Base-by-base conservation (phyloP, 2,797 vertebrate genomes). In the Nyctibius grandis region DNA sequence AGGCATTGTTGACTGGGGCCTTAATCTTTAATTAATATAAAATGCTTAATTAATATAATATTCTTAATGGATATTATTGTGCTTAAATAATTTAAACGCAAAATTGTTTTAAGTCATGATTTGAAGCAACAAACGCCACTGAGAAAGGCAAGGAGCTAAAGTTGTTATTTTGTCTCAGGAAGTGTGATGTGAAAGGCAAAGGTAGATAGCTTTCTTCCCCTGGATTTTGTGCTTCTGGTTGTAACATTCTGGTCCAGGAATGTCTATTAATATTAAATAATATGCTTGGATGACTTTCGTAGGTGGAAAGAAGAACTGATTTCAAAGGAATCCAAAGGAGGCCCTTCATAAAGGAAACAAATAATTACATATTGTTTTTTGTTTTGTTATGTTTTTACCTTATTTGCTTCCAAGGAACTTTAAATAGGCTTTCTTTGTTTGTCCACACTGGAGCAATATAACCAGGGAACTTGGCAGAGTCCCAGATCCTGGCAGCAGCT, bases 371-470 rank as follows among this genome's bases (percentile, higher is more conserved):
- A 47, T 91, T 95, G 79, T 84, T 96, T 92, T 86, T 82, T 73
- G 79, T 94, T 91, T 94, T 89, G 61, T 73, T 88, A 75, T 25
- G 40, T 15, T 93, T 95, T 90, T 90, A 70, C 59, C 85, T 94
- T 92, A 72, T 93, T 96, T 94, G 81, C 8, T 0, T 92, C 83
- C 90, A 93, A 95, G 85, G 87, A 94, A 85, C 60, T 95, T 89
- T 79, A 95, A 96, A 95, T 94, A 87, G 80, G 34, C 90, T 67
- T 93, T 13, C 93, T 95, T 96, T 95, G 89, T 95, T 97, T 95
- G 94, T 95, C 90, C 91, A 90, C 90, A 74, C 56, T 93, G 72
- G 67, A 90, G 91, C 77, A 95, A 87, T 87, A 93, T 60, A 93
- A 85, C 44, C 77, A 72, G 90, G 57, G 85, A 77, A 74, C 53